Evolutionary conservation across 2,113 vertebrate genomes (phyloP).

Genomic region (Dicaeum eximium): DNA sequence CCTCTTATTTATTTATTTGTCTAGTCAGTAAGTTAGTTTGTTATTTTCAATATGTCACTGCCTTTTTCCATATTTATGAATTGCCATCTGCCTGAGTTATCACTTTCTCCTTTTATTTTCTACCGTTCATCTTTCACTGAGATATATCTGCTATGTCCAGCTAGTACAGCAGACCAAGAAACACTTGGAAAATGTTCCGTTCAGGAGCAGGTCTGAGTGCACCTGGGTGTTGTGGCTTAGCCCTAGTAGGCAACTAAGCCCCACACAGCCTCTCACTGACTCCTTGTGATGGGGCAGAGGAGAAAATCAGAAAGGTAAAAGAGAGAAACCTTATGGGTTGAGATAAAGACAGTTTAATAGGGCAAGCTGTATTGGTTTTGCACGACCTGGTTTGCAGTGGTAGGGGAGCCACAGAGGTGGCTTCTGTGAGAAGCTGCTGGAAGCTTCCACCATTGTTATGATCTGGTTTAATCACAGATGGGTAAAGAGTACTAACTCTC

Average conservation of each 20-base stretch:
- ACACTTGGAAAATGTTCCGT: not conserved
- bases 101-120: not conserved
- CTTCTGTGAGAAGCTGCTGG: not conserved
- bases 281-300: accelerated
- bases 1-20: not conserved
- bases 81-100: not conserved
- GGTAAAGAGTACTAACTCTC: not conserved
- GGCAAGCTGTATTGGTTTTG: not conserved
- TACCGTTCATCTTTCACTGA: not conserved
- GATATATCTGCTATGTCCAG: not conserved
- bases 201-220: not conserved
- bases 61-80: not conserved
- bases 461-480: not conserved
- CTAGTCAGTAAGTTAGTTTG: not conserved
- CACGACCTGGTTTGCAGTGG: accelerated
- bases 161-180: not conserved
- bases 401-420: no score
- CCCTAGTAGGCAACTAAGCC: not conserved
- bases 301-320: not conserved
- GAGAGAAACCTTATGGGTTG: not conserved
- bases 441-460: not conserved
- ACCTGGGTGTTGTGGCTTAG: accelerated
- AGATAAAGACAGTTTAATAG: not conserved
- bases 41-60: not conserved
- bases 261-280: not conserved